Conservation (phyloP, 2,888 invertebrate species). For the Brachycybe producta region DNA sequence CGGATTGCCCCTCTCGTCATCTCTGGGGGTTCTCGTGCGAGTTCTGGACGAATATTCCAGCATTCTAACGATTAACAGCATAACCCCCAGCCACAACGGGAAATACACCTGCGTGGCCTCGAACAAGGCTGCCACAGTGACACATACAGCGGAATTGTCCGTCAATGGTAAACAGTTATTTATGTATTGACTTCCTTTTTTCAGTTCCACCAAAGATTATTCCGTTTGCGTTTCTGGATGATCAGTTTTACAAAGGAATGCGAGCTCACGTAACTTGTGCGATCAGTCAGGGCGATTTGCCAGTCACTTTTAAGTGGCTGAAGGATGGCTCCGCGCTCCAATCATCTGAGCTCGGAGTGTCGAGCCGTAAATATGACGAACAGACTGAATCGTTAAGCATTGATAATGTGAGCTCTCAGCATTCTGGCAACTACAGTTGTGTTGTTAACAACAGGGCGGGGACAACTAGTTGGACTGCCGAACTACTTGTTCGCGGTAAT, state of each 20-base stretch:
- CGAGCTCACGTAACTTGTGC: slow-evolving; percentile 17
- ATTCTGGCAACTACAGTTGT: slow-evolving; percentile 34
- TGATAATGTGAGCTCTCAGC: slow-evolving; percentile 28
- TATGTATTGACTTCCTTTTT: slow-evolving; percentile 10
- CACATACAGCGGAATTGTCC: slow-evolving; percentile 12
- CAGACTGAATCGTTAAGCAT: slow-evolving; percentile 32
- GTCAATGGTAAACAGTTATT: slow-evolving; percentile 15
- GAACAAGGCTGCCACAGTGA: slow-evolving; percentile 14
- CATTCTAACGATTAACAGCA: slow-evolving; percentile 16
- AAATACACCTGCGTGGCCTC: slow-evolving; percentile 14
- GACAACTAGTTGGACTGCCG: slow-evolving; percentile 6
- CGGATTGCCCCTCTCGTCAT: slow-evolving; percentile 25
- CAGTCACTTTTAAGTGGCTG: slow-evolving; percentile 31
- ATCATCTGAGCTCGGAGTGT: slow-evolving; percentile 19
- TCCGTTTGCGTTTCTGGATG: slow-evolving; percentile 16
- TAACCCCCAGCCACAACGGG: slow-evolving; percentile 7
- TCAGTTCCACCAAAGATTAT: slow-evolving; percentile 17
- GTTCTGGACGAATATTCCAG: slow-evolving; percentile 14
- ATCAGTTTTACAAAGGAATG: slow-evolving; percentile 18
- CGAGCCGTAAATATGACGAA: slow-evolving; percentile 26
- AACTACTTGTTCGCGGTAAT: slow-evolving; percentile 15
- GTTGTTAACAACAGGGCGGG: slow-evolving; percentile 7
- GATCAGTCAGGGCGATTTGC: slow-evolving; percentile 28
- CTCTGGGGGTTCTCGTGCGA: slow-evolving; percentile 2
- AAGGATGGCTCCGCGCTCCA: slow-evolving; percentile 31